These are phyloP conservation scores for Myrmecobius fasciatus DNA, from an alignment of 2,113 vertebrate genomes.

Conservation along the genomic window DNA sequence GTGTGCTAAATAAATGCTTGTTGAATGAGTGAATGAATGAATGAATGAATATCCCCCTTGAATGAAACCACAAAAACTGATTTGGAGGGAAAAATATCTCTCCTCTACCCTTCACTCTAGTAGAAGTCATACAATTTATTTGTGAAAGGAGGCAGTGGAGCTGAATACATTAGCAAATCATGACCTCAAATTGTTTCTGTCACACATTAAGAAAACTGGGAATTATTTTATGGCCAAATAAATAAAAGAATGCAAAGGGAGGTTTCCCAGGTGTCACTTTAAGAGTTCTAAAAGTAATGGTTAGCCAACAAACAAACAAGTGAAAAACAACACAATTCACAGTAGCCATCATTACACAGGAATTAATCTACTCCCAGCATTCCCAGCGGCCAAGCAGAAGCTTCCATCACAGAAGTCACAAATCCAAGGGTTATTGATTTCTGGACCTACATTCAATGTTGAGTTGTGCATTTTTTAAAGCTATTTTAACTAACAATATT, in stretches of 20 bases:
- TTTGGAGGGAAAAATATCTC: not conserved
- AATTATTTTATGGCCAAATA: slow-evolving; percentile 11
- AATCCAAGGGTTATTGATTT: not conserved
- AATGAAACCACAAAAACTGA: not conserved
- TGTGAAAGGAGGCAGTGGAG: not conserved
- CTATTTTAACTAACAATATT: not conserved
- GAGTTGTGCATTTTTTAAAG: not conserved
- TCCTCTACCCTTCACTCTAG: not conserved
- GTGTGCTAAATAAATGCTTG: not conserved
- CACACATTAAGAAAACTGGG: not conserved
- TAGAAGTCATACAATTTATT: not conserved
- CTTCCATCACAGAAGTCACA: slow-evolving; percentile 3
- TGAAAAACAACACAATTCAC: not conserved
- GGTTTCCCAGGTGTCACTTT: slow-evolving; percentile 9
- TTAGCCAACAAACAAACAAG: slow-evolving; percentile 1
- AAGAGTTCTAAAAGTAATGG: not conserved
- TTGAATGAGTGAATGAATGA: not conserved
- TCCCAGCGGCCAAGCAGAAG: not conserved
- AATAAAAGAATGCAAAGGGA: slow-evolving; percentile 4
- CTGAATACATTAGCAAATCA: not conserved
- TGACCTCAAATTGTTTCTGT: not conserved
- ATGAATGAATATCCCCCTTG: not conserved
- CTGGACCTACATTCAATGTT: not conserved
- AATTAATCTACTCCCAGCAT: not conserved
- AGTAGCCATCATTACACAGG: not conserved